Evolutionary conservation across 1,140 invertebrate species (phyloP).

Genomic region (Zaprionus inermis): DNA sequence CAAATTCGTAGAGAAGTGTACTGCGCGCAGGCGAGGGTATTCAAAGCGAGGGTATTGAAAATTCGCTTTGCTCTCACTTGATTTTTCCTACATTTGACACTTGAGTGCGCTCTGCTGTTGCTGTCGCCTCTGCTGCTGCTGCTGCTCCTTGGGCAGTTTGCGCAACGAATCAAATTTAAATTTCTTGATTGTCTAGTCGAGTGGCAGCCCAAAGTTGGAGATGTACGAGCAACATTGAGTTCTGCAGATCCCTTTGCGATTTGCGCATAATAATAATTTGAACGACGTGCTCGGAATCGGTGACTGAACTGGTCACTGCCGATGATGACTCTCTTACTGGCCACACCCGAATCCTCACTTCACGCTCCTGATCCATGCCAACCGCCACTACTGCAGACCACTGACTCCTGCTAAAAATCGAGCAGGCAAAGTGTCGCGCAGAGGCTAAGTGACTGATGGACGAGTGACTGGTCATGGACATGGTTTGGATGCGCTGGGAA

Average conservation of each 20-base stretch:
- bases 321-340: constrained; percentile 45
- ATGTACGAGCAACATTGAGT: constrained; percentile 50
- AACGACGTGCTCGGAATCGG: constrained; percentile 76
- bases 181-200: constrained; percentile 81
- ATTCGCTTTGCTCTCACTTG: constrained; percentile 4
- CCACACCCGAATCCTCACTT: neutral
- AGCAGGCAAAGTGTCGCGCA: constrained; percentile 58
- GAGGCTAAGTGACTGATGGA: constrained; percentile 71
- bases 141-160: constrained; percentile 65
- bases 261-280: constrained; percentile 83
- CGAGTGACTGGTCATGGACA: constrained; percentile 48
- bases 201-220: constrained; percentile 67
- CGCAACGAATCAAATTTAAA: constrained; percentile 82
- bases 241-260: constrained; percentile 78
- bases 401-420: constrained; percentile 42
- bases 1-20: neutral
- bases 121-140: constrained; percentile 46
- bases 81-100: constrained; percentile 74
- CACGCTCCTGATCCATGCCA: neutral
- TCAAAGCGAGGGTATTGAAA: neutral
- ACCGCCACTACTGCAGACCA: neutral
- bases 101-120: constrained; percentile 66
- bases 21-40: neutral
- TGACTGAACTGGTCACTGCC: constrained; percentile 62
- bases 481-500: constrained; percentile 21